Percentiles rank a stretch among this genome's conserved stretches.
Evolutionary conservation across 35 echinoderm and acorn worm genomes (phyloP).

Genomic region (Apostichopus japonicus): DNA sequence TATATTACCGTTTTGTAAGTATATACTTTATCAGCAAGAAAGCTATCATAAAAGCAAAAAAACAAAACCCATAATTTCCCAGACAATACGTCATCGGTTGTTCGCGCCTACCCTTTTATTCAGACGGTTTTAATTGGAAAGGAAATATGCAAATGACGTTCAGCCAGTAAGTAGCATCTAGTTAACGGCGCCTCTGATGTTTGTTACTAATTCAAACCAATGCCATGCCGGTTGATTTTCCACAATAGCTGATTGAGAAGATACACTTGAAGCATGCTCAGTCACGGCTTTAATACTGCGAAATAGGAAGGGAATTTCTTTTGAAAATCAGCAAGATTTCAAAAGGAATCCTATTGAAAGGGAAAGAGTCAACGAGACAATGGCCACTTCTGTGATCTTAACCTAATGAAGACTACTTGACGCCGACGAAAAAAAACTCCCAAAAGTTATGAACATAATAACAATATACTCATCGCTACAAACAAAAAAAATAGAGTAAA

Average conservation of each 20-base stretch:
- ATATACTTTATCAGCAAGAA: neutral
- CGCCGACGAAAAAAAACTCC: conserved; percentile 21
- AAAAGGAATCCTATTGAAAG: conserved; percentile 25
- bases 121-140: conserved; percentile 40
- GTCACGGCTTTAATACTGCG: neutral
- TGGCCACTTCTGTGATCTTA: conserved; percentile 18
- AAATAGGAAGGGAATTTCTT: neutral
- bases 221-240: conserved; percentile 34
- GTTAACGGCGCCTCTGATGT: conserved; percentile 43
- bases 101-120: conserved; percentile 19
- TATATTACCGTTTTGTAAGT: neutral
- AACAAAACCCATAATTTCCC: neutral
- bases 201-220: conserved; percentile 25
- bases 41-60: neutral
- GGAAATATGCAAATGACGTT: conserved; percentile 39
- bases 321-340: neutral
- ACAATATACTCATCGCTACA: neutral
- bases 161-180: conserved; percentile 33
- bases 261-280: conserved; percentile 11
- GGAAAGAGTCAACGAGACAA: conserved; percentile 26
- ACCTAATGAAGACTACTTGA: conserved; percentile 29
- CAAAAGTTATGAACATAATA: neutral
- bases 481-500: neutral
- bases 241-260: conserved; percentile 8
- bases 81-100: conserved; percentile 33